Percentiles rank a stretch among this genome's conserved stretches.
phyloP scores from a whole-genome alignment of 2,888 invertebrate genomes.

The Pristionchus maxplancki region DNA sequence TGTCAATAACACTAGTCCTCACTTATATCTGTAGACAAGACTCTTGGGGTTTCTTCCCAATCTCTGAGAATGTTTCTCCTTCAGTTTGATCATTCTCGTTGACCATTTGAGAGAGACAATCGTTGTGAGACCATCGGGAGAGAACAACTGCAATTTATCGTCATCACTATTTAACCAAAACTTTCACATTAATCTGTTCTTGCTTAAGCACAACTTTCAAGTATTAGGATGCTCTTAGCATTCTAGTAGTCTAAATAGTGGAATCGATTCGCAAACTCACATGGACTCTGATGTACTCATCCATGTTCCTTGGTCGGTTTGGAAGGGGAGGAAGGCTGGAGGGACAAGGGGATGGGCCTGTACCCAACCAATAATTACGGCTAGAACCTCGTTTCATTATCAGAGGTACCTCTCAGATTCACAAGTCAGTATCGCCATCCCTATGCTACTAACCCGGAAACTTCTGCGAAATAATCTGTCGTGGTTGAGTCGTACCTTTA shows the following conservation, averaged over 20 bases:
- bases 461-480: not conserved
- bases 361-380: not conserved
- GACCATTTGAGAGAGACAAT: conserved; percentile 45
- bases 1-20: not conserved
- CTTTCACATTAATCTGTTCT: no score
- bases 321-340: not conserved
- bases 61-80: conserved; percentile 48
- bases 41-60: conserved; percentile 15
- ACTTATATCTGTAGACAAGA: conserved; percentile 51
- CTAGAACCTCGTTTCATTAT: no score
- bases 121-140: conserved; percentile 51
- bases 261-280: not conserved
- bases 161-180: no score
- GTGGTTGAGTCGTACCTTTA: not conserved
- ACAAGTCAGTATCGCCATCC: not conserved
- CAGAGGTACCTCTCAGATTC: not conserved
- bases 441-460: not conserved
- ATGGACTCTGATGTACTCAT: conserved; percentile 36
- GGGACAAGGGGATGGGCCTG: conserved; percentile 19
- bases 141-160: conserved; percentile 21
- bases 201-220: no score
- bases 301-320: conserved; percentile 19
- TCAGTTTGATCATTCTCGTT: conserved; percentile 50
- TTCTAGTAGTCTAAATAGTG: no score
- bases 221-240: no score